These are phyloP conservation scores for Drosophila guanche DNA, from an alignment of 1,140 invertebrate species.

Conservation along the genomic window DNA sequence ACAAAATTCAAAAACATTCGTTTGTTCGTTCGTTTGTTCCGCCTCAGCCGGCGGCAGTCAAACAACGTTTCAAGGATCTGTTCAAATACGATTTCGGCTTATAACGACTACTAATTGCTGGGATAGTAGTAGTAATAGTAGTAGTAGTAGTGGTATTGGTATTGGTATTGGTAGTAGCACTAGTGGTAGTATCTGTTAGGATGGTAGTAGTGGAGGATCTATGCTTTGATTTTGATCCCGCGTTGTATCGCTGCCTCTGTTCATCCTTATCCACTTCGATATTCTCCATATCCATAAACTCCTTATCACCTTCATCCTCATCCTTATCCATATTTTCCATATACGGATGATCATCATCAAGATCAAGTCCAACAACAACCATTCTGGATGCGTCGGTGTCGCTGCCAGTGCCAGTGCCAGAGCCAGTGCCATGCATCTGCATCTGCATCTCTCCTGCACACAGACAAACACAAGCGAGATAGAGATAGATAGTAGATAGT, in stretches of 20 bases:
- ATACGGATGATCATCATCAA: no score
- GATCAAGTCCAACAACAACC: constrained; percentile 52
- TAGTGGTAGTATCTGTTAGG: constrained; percentile 30
- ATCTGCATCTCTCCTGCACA: constrained; percentile 81
- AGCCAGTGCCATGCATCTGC: constrained; percentile 26
- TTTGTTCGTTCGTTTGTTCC: constrained; percentile 39
- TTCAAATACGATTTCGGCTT: constrained; percentile 63
- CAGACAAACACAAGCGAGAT: constrained; percentile 84
- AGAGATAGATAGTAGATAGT: constrained; percentile 82
- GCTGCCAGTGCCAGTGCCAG: neutral
- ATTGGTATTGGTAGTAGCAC: constrained; percentile 19
- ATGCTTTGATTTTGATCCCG: constrained; percentile 25
- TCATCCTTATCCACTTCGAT: neutral
- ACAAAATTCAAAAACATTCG: constrained; percentile 78
- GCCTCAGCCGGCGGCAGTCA: constrained; percentile 46
- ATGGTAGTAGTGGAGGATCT: constrained; percentile 16
- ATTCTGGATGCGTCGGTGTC: constrained; percentile 16
- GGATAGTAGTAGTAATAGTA: constrained; percentile 56
- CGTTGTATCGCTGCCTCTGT: constrained; percentile 27
- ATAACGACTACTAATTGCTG: constrained; percentile 63
- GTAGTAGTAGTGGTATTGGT: constrained; percentile 41
- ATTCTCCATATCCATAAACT: constrained; percentile 28
- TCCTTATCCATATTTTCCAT: constrained; percentile 12
- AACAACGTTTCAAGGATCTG: constrained; percentile 76
- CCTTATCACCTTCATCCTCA: neutral